Conservation (phyloP, 2,113 vertebrate species). For the Pelecanus crispus region DNA sequence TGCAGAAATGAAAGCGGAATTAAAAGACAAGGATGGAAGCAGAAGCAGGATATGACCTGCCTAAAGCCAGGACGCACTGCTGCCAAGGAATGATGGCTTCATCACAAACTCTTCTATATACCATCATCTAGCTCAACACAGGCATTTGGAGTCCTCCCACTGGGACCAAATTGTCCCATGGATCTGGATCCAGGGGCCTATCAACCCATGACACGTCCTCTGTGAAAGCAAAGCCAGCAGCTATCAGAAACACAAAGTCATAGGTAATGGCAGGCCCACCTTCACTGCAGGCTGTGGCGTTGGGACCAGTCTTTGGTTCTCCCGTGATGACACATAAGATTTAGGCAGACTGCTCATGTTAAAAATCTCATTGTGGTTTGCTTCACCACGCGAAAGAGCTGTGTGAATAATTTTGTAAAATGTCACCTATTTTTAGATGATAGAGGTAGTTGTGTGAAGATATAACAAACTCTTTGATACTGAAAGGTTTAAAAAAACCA, state of each 20-base stretch:
- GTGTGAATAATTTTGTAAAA: background rate
- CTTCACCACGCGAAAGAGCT: background rate
- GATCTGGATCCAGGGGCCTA: background rate
- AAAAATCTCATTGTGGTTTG: background rate
- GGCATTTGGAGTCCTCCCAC: background rate
- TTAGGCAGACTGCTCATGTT: background rate
- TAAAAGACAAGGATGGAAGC: background rate
- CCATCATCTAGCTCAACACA: background rate
- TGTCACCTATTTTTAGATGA: background rate
- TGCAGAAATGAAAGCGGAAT: background rate
- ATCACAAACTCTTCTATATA: background rate
- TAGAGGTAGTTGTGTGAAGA: background rate
- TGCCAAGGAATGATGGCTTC: background rate
- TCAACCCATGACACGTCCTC: background rate
- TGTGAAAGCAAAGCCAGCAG: background rate
- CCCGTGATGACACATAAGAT: background rate
- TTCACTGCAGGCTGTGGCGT: background rate
- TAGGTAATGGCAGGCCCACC: background rate
- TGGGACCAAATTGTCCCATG: background rate
- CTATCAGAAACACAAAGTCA: background rate
- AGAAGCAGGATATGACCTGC: background rate
- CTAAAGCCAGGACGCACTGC: background rate
- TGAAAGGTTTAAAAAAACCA: background rate
- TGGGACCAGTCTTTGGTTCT: background rate
- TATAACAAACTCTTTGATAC: background rate